Evolutionary conservation across 1,140 invertebrate species (phyloP).

Genomic region (Eulimnadia texana): DNA sequence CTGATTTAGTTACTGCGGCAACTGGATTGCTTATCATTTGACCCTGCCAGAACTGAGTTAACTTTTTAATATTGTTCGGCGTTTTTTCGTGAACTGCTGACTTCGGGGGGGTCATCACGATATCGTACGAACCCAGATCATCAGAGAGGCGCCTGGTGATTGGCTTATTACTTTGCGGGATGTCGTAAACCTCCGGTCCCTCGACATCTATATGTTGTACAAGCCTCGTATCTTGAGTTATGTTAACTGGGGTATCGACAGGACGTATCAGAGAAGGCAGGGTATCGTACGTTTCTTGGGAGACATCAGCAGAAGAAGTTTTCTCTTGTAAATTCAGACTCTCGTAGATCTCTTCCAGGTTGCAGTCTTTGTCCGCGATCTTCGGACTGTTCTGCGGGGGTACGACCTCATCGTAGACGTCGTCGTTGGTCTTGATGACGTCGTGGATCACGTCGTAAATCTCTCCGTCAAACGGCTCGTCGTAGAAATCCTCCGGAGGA

Average conservation of each 20-base stretch:
- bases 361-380: not conserved
- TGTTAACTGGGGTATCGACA: not conserved
- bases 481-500: not conserved
- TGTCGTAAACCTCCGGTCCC: conserved; percentile 1
- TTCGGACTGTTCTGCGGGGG: not conserved
- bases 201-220: not conserved
- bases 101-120: conserved; percentile 1
- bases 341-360: not conserved
- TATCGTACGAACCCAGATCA: not conserved
- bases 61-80: not conserved
- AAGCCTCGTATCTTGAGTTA: not conserved
- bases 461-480: not conserved
- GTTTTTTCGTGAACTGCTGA: not conserved
- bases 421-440: not conserved
- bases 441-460: not conserved
- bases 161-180: not conserved
- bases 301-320: not conserved
- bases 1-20: not conserved
- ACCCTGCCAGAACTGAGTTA: conserved; percentile 6
- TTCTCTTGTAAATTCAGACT: not conserved
- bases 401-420: not conserved
- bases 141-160: not conserved
- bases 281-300: not conserved
- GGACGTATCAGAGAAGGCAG: not conserved
- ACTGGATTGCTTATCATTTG: not conserved